Conservation (phyloP, 2,113 vertebrate species). For the Ellobius talpinus region DNA sequence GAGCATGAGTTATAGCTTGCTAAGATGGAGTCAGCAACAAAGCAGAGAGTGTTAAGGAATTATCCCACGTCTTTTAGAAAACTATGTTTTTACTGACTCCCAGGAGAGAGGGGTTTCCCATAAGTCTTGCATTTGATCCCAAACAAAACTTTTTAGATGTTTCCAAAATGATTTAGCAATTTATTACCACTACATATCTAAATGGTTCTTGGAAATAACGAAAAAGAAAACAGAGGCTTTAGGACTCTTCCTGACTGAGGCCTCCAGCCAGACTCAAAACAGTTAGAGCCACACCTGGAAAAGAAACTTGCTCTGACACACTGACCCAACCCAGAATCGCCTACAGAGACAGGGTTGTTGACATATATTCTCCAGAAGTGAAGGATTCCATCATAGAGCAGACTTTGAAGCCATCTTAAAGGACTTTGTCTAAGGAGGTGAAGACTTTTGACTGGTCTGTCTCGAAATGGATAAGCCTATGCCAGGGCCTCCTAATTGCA, state of each 20-base stretch:
- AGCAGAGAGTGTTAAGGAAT: conserved; percentile 13
- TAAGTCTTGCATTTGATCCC: not conserved
- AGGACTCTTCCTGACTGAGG: not conserved
- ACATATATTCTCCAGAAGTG: not conserved
- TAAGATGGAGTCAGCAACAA: not conserved
- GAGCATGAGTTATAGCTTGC: not conserved
- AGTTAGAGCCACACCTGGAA: not conserved
- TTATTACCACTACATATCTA: conserved; percentile 38
- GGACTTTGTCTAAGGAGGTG: not conserved
- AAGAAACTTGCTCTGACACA: not conserved
- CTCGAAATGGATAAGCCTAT: not conserved
- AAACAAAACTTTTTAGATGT: conserved; percentile 36
- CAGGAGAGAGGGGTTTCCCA: not conserved
- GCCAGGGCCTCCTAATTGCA: not conserved
- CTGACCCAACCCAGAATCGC: not conserved
- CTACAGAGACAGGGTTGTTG: not conserved
- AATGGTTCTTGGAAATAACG: not conserved
- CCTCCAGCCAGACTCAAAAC: not conserved
- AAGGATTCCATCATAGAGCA: not conserved
- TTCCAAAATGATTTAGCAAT: conserved; percentile 34
- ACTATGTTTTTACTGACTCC: conserved; percentile 7
- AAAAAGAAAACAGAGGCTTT: not conserved
- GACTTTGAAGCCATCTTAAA: not conserved
- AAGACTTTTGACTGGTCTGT: not conserved
- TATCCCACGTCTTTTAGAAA: not conserved